phyloP scores from a whole-genome alignment of 1,140 invertebrate species.

The Macrobrachium rosenbergii region DNA sequence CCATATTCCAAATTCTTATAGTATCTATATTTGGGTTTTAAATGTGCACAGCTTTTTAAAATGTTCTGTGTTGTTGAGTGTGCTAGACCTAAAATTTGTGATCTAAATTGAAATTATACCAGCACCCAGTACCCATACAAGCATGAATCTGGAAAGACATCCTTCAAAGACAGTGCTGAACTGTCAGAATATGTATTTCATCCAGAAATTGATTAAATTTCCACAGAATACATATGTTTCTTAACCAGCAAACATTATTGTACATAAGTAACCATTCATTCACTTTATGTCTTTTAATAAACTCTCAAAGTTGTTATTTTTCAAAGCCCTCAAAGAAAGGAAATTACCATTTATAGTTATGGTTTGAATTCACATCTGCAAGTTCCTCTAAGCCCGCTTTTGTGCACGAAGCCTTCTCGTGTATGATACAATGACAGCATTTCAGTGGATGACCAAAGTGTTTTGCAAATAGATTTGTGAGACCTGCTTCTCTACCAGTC shows the following conservation, averaged over 20 bases:
- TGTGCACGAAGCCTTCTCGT: background rate
- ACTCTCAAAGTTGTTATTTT: constrained; percentile 8
- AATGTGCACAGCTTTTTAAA: too few relatives aligned
- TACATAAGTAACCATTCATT: background rate
- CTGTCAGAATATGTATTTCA: too few relatives aligned
- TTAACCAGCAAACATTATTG: constrained; percentile 1
- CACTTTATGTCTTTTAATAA: constrained; percentile 9
- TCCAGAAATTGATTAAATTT: too few relatives aligned
- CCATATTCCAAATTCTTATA: too few relatives aligned
- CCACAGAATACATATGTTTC: too few relatives aligned
- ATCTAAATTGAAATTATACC: too few relatives aligned
- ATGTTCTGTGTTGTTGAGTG: too few relatives aligned
- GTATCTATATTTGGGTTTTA: too few relatives aligned
- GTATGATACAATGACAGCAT: constrained; percentile 7
- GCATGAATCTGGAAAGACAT: too few relatives aligned
- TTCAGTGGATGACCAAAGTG: background rate
- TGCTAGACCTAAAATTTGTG: too few relatives aligned
- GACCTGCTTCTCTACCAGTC: constrained; percentile 1
- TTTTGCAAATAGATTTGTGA: background rate
- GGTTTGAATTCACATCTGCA: constrained; percentile 5
- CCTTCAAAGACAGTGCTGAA: too few relatives aligned
- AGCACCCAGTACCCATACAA: too few relatives aligned
- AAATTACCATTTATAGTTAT: background rate
- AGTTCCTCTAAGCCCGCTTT: background rate
- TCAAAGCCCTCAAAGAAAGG: background rate